phyloP scores from a whole-genome alignment of 2,113 vertebrate genomes.

The Scopus umbretta region DNA sequence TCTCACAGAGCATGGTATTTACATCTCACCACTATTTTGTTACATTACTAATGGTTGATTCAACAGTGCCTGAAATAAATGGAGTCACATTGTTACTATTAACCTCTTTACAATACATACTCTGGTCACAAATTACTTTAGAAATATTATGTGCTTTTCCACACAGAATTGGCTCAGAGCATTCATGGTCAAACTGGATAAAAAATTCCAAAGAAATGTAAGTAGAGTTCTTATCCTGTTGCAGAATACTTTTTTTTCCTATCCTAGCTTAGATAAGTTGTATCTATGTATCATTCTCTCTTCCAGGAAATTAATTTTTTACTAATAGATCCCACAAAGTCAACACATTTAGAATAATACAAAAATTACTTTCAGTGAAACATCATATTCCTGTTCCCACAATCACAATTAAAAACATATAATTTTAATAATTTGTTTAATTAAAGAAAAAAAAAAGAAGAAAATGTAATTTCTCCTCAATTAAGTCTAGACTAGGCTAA shows the following conservation, averaged over 20 bases:
- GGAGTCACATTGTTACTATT: not conserved
- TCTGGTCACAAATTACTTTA: not conserved
- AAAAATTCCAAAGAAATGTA: not conserved
- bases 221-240: not conserved
- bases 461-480: not conserved
- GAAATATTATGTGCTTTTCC: not conserved
- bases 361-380: not conserved
- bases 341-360: not conserved
- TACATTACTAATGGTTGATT: not conserved
- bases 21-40: not conserved
- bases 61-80: not conserved
- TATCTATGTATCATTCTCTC: not conserved
- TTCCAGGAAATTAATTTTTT: not conserved
- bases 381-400: not conserved
- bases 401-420: not conserved
- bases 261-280: not conserved
- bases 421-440: not conserved
- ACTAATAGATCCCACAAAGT: not conserved
- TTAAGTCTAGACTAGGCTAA: not conserved
- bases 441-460: not conserved
- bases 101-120: not conserved
- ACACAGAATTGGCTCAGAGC: not conserved
- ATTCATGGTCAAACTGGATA: not conserved
- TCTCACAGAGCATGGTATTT: not conserved
- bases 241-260: not conserved